Evolutionary conservation across 2,797 vertebrate species (phyloP).

Genomic region (Thalassophryne amazonica): DNA sequence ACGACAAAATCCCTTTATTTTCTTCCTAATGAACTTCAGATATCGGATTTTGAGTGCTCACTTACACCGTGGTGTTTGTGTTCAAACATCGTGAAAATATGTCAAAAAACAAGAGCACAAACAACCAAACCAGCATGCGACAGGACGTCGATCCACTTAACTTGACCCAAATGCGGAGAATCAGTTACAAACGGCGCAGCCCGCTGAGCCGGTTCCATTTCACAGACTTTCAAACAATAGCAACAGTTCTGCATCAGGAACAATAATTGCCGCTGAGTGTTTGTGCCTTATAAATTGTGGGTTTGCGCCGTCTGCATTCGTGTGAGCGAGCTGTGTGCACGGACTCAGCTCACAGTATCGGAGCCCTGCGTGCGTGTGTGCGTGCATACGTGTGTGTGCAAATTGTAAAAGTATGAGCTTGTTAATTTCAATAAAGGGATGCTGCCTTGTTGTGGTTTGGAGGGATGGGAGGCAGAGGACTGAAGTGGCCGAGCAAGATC

Average conservation of each 20-base stretch:
- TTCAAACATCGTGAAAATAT: neutral
- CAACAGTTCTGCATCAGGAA: slow-evolving; percentile 64
- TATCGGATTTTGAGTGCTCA: no score
- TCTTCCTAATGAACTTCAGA: no score
- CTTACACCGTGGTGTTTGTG: no score
- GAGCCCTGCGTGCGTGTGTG: slow-evolving; percentile 5
- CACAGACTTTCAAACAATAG: slow-evolving; percentile 64
- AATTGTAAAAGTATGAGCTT: slow-evolving; percentile 81
- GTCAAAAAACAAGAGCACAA: neutral
- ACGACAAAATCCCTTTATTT: no score
- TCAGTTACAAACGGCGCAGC: slow-evolving; percentile 42
- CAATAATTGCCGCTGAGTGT: slow-evolving; percentile 58
- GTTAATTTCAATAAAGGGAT: slow-evolving; percentile 80
- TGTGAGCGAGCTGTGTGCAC: slow-evolving; percentile 40
- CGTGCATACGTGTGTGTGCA: slow-evolving; percentile 68
- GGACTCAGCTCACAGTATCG: slow-evolving; percentile 27
- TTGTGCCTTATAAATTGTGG: slow-evolving; percentile 60
- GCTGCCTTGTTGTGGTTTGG: slow-evolving; percentile 79
- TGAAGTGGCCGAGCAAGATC: slow-evolving; percentile 77
- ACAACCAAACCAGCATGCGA: slow-evolving; percentile 18
- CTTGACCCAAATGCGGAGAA: slow-evolving; percentile 34
- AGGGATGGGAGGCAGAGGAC: slow-evolving; percentile 63
- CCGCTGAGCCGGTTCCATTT: slow-evolving; percentile 49
- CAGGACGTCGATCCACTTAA: slow-evolving; percentile 28
- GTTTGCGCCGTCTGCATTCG: slow-evolving; percentile 45